These are phyloP conservation scores for Drosophila silvestris DNA, from an alignment of 2,888 invertebrate species.

Conservation along the genomic window DNA sequence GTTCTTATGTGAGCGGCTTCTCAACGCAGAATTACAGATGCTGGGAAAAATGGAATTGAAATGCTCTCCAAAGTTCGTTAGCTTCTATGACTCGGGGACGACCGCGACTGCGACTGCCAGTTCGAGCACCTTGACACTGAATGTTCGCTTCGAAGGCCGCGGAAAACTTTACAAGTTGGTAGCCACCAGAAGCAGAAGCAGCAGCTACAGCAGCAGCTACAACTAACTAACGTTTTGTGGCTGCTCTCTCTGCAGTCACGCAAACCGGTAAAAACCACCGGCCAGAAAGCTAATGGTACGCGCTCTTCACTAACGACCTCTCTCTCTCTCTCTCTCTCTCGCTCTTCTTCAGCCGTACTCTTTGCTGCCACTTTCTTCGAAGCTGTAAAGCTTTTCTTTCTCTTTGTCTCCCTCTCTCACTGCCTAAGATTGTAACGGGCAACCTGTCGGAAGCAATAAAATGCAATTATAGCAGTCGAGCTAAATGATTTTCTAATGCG, in stretches of 20 bases:
- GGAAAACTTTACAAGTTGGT: constrained; percentile 78
- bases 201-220: constrained; percentile 17
- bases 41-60: constrained; percentile 62
- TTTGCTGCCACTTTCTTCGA: constrained; percentile 65
- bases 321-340: constrained; percentile 47
- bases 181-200: constrained; percentile 30
- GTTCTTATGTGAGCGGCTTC: constrained; percentile 72
- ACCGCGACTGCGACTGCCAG: constrained; percentile 74
- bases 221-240: constrained; percentile 59
- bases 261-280: constrained; percentile 72
- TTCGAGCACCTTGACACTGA: constrained; percentile 80
- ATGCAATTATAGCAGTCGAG: constrained; percentile 61
- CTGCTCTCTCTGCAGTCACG: constrained; percentile 42
- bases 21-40: constrained; percentile 50
- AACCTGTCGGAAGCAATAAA: constrained; percentile 73
- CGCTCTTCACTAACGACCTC: constrained; percentile 52
- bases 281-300: constrained; percentile 62
- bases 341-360: constrained; percentile 57
- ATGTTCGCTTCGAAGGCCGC: constrained; percentile 75
- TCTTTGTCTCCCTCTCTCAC: not conserved
- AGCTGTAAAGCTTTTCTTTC: constrained; percentile 55
- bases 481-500: constrained; percentile 69
- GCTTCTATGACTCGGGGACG: constrained; percentile 57
- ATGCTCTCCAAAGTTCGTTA: constrained; percentile 73
- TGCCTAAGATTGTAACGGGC: constrained; percentile 50